phyloP scores from a whole-genome alignment of 2,113 vertebrate species.

The Sinosuthora webbiana region DNA sequence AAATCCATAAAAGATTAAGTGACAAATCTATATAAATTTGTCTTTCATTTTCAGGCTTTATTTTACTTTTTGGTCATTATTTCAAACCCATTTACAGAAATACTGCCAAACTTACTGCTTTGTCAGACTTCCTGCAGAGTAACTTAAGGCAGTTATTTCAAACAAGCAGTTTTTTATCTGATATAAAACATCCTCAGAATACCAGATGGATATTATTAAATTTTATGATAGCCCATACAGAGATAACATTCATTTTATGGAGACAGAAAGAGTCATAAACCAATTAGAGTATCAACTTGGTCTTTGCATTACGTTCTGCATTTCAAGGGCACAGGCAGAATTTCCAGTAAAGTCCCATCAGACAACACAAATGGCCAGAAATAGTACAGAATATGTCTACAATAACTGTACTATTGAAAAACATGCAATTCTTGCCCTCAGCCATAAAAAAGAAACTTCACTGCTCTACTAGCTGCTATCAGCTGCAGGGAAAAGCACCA shows the following conservation, averaged over 20 bases:
- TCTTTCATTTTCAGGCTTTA: neutral
- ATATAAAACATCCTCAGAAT: neutral
- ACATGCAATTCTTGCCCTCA: neutral
- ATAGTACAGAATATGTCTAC: neutral
- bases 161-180: neutral
- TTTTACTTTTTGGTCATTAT: neutral
- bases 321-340: neutral
- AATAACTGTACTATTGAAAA: neutral
- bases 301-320: neutral
- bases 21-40: neutral
- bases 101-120: neutral
- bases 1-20: neutral
- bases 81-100: neutral
- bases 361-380: neutral
- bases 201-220: neutral
- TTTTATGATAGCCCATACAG: neutral
- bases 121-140: neutral
- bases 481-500: neutral
- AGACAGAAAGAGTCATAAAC: neutral
- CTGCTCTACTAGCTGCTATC: neutral
- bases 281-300: neutral
- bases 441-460: neutral
- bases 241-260: neutral
- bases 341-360: neutral
- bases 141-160: neutral